These are phyloP conservation scores for Microcebus tavaratra DNA, from an alignment of 2,113 vertebrate species.

Conservation along the genomic window DNA sequence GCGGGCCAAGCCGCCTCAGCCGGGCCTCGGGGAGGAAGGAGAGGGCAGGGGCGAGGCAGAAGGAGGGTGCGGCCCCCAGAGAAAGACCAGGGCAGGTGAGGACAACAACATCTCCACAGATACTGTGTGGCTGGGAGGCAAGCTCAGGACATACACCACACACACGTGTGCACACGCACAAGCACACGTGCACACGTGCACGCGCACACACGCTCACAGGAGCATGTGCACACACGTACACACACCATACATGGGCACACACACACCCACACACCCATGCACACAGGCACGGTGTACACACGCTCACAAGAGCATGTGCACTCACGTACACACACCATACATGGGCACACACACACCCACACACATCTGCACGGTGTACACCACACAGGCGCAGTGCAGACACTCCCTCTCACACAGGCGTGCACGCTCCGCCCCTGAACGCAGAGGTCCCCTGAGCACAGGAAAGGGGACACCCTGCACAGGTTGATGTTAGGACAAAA, in stretches of 20 bases:
- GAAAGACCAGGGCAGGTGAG: not conserved
- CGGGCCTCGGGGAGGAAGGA: not conserved
- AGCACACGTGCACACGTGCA: not conserved
- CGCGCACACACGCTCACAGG: not conserved
- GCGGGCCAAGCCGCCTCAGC: not conserved
- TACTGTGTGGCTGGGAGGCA: not conserved
- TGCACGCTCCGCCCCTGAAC: not conserved
- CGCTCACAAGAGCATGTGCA: not conserved
- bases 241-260: no score
- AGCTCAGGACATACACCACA: not conserved
- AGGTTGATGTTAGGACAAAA: not conserved
- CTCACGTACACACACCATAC: not conserved
- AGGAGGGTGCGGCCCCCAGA: not conserved
- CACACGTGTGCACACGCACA: not conserved
- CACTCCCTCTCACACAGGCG: not conserved
- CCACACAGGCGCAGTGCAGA: not conserved
- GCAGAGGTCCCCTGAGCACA: not conserved
- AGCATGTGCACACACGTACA: not conserved
- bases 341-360: not conserved
- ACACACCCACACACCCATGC: not conserved
- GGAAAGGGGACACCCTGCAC: not conserved
- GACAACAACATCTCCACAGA: not conserved
- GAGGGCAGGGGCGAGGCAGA: not conserved
- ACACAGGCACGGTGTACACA: not conserved
- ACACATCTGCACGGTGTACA: not conserved